Base-by-base conservation (phyloP, 2,888 invertebrate genomes). In the Xestobium rufovillosum region DNA sequence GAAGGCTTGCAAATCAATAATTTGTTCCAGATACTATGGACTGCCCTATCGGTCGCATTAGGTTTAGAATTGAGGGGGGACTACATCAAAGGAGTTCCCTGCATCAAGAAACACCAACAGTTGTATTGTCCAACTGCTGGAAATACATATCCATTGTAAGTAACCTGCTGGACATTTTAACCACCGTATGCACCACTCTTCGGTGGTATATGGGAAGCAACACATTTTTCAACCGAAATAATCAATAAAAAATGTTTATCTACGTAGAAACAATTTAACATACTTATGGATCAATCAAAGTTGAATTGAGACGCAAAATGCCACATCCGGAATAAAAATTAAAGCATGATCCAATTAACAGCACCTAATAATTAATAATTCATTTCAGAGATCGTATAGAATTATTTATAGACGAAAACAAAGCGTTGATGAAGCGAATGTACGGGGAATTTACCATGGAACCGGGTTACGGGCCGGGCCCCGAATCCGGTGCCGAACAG, bases 101-200 rank as follows among this genome's bases (percentile, higher is more conserved):
- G 91, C 66, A 85, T 91, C 59, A 89, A 89, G 67, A 76, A 83
- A 53, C 80, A 85, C 64, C 87, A 85, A 68, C 91, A 91, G 64
- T 73, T 92, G 39, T 90, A 86, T 67, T 92, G 91, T 65, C 89
- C 91, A 19, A 87, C 88, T 17, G 89, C 91, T 43, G 91, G 91
- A 50, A 88, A 84, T 60, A 83, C 83, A 42, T 91, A 91, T 70
- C 91, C 91, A 52, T 74, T 85, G 91, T 91, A 71, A 83, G 83
- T 76, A 47, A 25, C 23, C n/a, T n/a, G n/a, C n/a, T n/a, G n/a
- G n/a, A n/a, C n/a, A n/a, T n/a, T n/a, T n/a, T n/a, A n/a, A n/a
- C n/a, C n/a, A n/a, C n/a, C n/a, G n/a, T n/a, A n/a, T n/a, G n/a
- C n/a, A n/a, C n/a, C n/a, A n/a, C n/a, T n/a, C n/a, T n/a, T n/a